These are phyloP conservation scores for Arrhamphus sclerolepis DNA, from an alignment of 2,797 vertebrate species.

Conservation along the genomic window DNA sequence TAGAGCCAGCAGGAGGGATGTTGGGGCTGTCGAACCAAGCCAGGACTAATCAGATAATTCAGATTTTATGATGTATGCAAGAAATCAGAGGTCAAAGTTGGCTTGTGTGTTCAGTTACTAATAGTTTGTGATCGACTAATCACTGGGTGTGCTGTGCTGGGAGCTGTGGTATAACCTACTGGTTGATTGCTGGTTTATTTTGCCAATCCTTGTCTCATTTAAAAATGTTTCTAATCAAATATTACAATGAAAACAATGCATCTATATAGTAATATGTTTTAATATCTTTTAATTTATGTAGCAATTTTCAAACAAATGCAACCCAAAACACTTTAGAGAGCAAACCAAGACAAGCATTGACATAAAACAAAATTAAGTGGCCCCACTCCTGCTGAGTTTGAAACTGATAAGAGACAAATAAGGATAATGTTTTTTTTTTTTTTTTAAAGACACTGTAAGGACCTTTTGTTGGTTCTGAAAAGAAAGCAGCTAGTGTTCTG, in stretches of 20 bases:
- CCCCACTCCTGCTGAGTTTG: constrained; percentile 13
- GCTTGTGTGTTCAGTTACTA: constrained; percentile 32
- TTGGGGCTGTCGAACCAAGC: constrained; percentile 20
- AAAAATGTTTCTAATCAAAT: neutral
- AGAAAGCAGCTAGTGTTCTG: constrained; percentile 53
- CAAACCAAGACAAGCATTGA: too few relatives aligned
- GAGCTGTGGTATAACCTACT: constrained; percentile 31
- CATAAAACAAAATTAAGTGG: too few relatives aligned
- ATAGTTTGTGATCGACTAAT: constrained; percentile 44
- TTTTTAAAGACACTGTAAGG: constrained; percentile 33
- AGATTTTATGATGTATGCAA: constrained; percentile 34
- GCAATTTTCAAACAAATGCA: too few relatives aligned
- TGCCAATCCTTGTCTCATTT: constrained; percentile 1
- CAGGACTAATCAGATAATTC: constrained; percentile 34
- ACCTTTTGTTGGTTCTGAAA: constrained; percentile 53
- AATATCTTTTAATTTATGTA: too few relatives aligned
- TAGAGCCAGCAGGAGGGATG: constrained; percentile 40
- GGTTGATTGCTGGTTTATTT: constrained; percentile 15
- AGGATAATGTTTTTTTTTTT: constrained; percentile 12
- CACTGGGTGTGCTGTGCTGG: constrained; percentile 36
- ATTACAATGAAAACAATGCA: neutral
- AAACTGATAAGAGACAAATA: constrained; percentile 10
- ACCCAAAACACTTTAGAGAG: too few relatives aligned
- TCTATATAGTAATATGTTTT: neutral
- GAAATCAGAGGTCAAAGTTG: constrained; percentile 31